phyloP scores from a whole-genome alignment of 2,113 vertebrate species.

The Callipepla californica region DNA sequence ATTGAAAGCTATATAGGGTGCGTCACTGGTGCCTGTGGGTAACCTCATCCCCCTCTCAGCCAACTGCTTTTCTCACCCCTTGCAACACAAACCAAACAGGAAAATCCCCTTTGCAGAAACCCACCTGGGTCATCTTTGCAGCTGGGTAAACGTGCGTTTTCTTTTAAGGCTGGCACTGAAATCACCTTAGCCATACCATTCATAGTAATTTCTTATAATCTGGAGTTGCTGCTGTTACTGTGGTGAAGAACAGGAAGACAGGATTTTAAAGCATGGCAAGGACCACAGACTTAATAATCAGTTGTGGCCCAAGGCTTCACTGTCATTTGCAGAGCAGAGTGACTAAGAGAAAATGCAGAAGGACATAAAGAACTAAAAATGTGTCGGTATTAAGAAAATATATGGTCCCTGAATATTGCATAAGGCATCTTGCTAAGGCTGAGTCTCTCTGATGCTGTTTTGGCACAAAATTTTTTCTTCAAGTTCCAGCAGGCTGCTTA shows the following conservation, averaged over 20 bases:
- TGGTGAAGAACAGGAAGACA: not conserved
- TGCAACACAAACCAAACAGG: not conserved
- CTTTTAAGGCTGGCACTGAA: not conserved
- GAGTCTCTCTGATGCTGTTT: not conserved
- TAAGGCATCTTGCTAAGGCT: not conserved
- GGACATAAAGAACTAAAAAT: not conserved
- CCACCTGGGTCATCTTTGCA: not conserved
- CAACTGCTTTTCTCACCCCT: not conserved
- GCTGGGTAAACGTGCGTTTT: not conserved
- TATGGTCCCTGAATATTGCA: not conserved
- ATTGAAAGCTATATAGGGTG: not conserved
- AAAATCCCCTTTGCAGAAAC: constrained; percentile 15
- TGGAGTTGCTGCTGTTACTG: not conserved
- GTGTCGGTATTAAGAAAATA: not conserved
- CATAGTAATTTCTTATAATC: not conserved
- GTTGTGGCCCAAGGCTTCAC: not conserved
- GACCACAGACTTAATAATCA: not conserved
- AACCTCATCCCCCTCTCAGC: constrained; percentile 41
- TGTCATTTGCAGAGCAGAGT: not conserved
- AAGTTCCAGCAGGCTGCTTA: not conserved
- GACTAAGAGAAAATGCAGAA: not conserved
- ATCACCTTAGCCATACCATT: not conserved
- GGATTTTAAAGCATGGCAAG: not conserved
- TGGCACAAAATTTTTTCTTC: not conserved
- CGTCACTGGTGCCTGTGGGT: constrained; percentile 39